Evolutionary conservation across 2,888 invertebrate genomes (phyloP), one percentile per base, ranked within the genome.

Genomic region (Mechanitis mazaeus): DNA sequence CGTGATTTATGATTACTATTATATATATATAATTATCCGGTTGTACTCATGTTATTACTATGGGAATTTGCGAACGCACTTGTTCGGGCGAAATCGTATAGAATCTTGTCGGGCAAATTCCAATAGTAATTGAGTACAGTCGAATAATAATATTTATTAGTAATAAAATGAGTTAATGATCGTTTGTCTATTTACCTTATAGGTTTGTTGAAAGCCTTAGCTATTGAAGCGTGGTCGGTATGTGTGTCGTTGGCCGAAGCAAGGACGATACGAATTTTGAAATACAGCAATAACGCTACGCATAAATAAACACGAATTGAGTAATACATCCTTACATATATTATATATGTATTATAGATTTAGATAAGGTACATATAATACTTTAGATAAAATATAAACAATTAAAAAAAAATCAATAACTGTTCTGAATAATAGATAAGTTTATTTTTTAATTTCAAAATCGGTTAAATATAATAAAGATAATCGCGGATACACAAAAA

Each of bases 241-340:
- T 73, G 72, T 75, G 71, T 74, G 75, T 69, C 74, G 73, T 65
- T 70, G 73, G 70, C 73, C 74, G 73, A 54, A n/a, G 72, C 75
- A 74, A 76, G 76, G 76, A 71, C 75, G 71, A 64, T 65, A 20
- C 56, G 33, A 54, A 58, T 58, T 46, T 45, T 45, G 58, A 12
- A 55, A 54, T 54, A 50, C 33, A 38, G 63, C 65, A 35, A 31
- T 58, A 53, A 42, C n/a, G 38, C 28, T 46, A 50, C 12, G 56
- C 42, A 45, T 54, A 33, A 55, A 56, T 56, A 38, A 33, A 58
- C 56, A 57, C 57, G n/a, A 6, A 35, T 35, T 35, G 54, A n/a
- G 54, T 28, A 54, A 54, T 20, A 54, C 54, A 12, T 50, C 50
- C 50, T 9, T 50, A 50, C 31, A 50, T 31, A 1, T 20, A 20